A percentile compares a stretch with the other conserved stretches of the same genome.
These are phyloP conservation scores for Oncorhynchus masou DNA, from an alignment of 2,113 vertebrate genomes.

Conservation along the genomic window DNA sequence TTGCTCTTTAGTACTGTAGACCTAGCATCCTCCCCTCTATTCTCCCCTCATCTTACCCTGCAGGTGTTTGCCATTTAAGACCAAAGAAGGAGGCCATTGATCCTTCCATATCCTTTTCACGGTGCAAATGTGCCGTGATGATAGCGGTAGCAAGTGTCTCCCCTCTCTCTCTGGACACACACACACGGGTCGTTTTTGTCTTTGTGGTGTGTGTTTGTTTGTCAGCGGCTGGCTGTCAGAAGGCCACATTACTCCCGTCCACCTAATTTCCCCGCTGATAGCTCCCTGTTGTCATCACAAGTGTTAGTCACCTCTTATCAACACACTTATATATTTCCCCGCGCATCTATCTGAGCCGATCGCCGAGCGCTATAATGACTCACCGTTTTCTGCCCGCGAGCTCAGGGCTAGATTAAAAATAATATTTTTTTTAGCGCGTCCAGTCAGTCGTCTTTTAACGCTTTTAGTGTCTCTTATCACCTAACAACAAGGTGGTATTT, in stretches of 20 bases:
- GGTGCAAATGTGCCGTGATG: constrained; percentile 56
- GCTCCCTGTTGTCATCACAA: constrained; percentile 33
- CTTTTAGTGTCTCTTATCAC: constrained; percentile 5
- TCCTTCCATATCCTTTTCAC: constrained; percentile 55
- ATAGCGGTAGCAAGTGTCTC: constrained; percentile 41
- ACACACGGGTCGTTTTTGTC: constrained; percentile 14
- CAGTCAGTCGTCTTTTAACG: neutral
- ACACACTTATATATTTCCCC: constrained; percentile 28
- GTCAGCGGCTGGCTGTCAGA: constrained; percentile 40
- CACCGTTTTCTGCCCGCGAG: constrained; percentile 33
- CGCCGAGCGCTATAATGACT: constrained; percentile 46
- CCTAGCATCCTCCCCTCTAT: constrained; percentile 10
- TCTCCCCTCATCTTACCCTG: constrained; percentile 39
- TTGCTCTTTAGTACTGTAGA: neutral
- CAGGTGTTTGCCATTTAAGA: constrained; percentile 66
- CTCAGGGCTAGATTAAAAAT: neutral
- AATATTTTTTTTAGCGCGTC: neutral
- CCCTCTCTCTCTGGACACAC: constrained; percentile 4
- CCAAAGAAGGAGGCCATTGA: constrained; percentile 51
- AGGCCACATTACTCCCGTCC: constrained; percentile 30
- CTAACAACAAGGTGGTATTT: neutral
- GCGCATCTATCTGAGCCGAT: constrained; percentile 3
- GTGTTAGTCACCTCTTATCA: constrained; percentile 36
- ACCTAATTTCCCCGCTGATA: constrained; percentile 20
- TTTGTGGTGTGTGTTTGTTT: constrained; percentile 23